Conservation (phyloP, 2,113 vertebrate species). For the Alosa alosa region DNA sequence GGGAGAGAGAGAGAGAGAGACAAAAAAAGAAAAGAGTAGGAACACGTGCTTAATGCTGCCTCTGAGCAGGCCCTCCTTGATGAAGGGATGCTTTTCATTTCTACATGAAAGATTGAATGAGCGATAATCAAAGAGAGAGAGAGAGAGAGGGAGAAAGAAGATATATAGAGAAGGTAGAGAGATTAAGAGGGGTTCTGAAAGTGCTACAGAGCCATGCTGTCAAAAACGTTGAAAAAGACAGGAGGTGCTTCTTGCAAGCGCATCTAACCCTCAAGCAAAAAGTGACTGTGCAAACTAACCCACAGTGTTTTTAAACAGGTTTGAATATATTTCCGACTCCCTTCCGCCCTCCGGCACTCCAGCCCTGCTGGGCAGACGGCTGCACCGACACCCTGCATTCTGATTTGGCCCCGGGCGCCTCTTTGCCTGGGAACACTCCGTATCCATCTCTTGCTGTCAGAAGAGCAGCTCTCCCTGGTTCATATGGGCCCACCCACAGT, state of each 20-base stretch:
- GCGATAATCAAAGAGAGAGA: neutral
- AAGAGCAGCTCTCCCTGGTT: neutral
- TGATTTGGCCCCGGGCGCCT: neutral
- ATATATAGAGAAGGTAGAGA: neutral
- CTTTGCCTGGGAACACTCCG: neutral
- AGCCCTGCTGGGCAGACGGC: neutral
- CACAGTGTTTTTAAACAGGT: neutral
- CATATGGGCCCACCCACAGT: neutral
- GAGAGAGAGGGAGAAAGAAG: too few relatives aligned
- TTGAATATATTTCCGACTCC: neutral
- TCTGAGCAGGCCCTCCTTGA: neutral
- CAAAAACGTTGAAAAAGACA: neutral
- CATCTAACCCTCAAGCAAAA: neutral
- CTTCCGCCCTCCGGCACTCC: neutral
- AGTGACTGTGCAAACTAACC: neutral
- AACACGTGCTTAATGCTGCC: neutral
- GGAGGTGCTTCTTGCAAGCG: neutral
- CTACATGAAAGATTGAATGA: neutral
- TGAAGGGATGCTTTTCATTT: conserved; percentile 12
- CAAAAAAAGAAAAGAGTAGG: neutral
- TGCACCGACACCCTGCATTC: neutral
- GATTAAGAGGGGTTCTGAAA: neutral
- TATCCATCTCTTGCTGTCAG: neutral
- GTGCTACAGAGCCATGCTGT: neutral
- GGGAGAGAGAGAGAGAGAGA: neutral